Base-by-base conservation (phyloP, 2,888 invertebrate genomes). In the Drosophila histrio region DNA sequence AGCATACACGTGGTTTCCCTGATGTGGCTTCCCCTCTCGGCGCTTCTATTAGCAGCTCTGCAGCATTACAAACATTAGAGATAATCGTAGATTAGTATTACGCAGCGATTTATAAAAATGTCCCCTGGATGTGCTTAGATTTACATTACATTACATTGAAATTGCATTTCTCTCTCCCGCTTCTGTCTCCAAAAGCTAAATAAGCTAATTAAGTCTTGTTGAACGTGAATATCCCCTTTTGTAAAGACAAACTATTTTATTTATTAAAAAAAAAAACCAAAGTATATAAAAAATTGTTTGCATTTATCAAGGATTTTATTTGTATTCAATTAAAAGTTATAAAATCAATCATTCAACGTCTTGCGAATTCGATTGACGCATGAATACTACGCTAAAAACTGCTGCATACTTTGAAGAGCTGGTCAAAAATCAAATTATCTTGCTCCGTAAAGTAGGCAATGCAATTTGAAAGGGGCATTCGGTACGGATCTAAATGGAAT, bases 261-360 rank as follows among this genome's bases (percentile, higher is more conserved):
- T 84, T 84, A 84, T 84, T 84, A 86, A 83, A 79, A 79, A 82
- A n/a, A 78, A 56, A 78, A 80, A 87, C 88, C 88, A 84, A 88
- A 88, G 88, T 82, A 79, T 66, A 78, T 47, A 50, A 34, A 54
- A 38, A 38, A n/a, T 30, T 38, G 8, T n/a, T 41, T 24, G 1
- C 8, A 28, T 19, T 24, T 44, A 11, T 6, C 13, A 3, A 8
- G 13, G 22, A 8, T 22, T 2, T 9, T 38, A 19, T 38, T 19
- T 38, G 38, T 36, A 17, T 17, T 34, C 8, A 13, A 9, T 5
- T 19, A 3, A 38, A 11, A 38, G n/a, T n/a, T n/a, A n/a, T n/a
- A n/a, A n/a, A n/a, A n/a, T n/a, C n/a, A n/a, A n/a, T n/a, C n/a
- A n/a, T n/a, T n/a, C n/a, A n/a, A n/a, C n/a, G n/a, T n/a, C n/a